phyloP scores from a whole-genome alignment of 1,140 invertebrate genomes.

The Harpegnathos saltator region DNA sequence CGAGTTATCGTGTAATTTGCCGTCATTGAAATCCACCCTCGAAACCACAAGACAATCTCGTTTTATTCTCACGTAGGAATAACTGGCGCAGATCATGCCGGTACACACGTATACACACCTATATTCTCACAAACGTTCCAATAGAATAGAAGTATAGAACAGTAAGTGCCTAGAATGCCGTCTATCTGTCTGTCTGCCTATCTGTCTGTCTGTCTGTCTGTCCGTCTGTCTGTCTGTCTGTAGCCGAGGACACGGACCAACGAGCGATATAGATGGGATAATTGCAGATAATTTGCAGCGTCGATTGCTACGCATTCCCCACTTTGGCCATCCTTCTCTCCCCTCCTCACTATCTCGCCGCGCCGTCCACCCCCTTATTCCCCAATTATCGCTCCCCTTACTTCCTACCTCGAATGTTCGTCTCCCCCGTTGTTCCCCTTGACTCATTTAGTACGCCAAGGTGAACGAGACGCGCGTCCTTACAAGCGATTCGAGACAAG shows the following conservation, averaged over 20 bases:
- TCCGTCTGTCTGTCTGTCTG: conserved; percentile 62
- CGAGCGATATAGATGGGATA: conserved; percentile 75
- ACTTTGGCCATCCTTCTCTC: conserved; percentile 69
- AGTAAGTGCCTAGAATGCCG: conserved; percentile 63
- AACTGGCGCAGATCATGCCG: background rate
- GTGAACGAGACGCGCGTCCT: conserved; percentile 57
- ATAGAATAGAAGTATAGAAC: conserved; percentile 31
- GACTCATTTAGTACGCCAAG: conserved; percentile 68
- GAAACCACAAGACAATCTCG: conserved; percentile 10
- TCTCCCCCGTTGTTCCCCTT: conserved; percentile 44
- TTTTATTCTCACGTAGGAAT: conserved; percentile 4
- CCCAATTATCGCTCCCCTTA: conserved; percentile 73
- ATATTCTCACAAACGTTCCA: background rate
- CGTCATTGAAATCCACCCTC: background rate
- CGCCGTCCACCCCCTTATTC: conserved; percentile 62
- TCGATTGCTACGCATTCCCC: conserved; percentile 75
- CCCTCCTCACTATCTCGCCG: too few species aligned
- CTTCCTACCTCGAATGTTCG: conserved; percentile 60
- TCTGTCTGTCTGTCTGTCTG: conserved; percentile 34
- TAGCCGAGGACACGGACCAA: conserved; percentile 63
- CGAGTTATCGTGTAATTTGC: background rate
- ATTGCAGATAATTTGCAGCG: conserved; percentile 78
- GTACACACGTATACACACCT: background rate
- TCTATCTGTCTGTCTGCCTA: conserved; percentile 44
- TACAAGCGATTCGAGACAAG: background rate